These are phyloP conservation scores for Meles meles DNA, from an alignment of 2,113 vertebrate species.

Conservation along the genomic window DNA sequence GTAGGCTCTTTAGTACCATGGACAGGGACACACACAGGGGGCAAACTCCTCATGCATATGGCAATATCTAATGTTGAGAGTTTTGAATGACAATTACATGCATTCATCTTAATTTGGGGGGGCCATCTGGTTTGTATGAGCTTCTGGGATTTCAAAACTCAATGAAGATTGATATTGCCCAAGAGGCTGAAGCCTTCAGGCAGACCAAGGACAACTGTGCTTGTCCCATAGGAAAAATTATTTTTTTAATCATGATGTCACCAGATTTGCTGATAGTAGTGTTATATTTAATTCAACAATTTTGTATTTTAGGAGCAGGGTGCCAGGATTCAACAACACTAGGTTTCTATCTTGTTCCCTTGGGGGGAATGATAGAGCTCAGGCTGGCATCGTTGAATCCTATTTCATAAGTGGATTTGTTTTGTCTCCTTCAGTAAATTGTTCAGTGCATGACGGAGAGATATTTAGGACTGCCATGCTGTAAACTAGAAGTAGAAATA, in stretches of 20 bases:
- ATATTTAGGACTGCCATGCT: background rate
- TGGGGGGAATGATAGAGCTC: background rate
- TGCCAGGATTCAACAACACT: background rate
- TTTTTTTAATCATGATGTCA: background rate
- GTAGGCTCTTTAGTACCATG: conserved; percentile 37
- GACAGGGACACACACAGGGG: background rate
- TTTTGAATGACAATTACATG: background rate
- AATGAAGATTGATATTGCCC: conserved; percentile 24
- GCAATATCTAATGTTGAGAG: background rate
- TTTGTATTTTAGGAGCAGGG: background rate
- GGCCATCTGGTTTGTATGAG: conserved; percentile 10
- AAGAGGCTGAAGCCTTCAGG: background rate
- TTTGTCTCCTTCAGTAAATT: background rate
- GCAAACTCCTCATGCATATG: background rate
- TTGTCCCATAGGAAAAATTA: background rate
- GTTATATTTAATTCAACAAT: background rate
- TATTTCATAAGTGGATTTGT: background rate
- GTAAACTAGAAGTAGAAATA: background rate
- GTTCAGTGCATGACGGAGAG: background rate
- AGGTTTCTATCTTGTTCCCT: background rate
- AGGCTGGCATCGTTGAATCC: background rate
- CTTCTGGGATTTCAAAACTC: conserved; percentile 25
- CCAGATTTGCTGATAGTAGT: background rate
- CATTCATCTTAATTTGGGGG: conserved; percentile 72
- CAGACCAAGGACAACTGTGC: conserved; percentile 25